phyloP scores from a whole-genome alignment of 1,140 invertebrate species.

The Drusus annulatus region DNA sequence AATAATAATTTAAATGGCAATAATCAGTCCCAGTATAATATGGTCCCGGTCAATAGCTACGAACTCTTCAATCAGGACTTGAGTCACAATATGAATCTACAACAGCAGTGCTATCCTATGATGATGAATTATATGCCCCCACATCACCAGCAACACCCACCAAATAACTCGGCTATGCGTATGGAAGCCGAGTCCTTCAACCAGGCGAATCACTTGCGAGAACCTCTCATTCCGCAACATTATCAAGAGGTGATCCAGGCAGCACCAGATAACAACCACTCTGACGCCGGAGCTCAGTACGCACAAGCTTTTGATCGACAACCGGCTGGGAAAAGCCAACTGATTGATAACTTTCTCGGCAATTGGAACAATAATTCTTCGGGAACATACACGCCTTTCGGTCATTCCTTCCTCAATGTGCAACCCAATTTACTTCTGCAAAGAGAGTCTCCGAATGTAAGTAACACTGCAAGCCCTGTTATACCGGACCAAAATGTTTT shows the following conservation, averaged over 20 bases:
- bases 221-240: conserved; percentile 62
- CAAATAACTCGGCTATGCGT: conserved; percentile 59
- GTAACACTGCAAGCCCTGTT: not conserved
- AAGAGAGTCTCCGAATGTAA: conserved; percentile 47
- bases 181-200: conserved; percentile 53
- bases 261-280: not conserved
- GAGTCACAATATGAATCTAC: conserved; percentile 34
- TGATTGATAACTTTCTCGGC: conserved; percentile 80
- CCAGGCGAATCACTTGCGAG: conserved; percentile 61
- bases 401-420: conserved; percentile 67
- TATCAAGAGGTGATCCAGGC: not conserved
- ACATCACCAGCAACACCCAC: conserved; percentile 54
- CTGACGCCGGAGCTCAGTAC: not conserved
- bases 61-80: conserved; percentile 66
- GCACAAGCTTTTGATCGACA: conserved; percentile 32
- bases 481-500: conserved; percentile 62
- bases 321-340: conserved; percentile 25
- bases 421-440: conserved; percentile 36
- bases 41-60: conserved; percentile 68
- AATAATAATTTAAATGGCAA: conserved; percentile 63
- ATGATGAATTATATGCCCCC: conserved; percentile 40
- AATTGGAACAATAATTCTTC: conserved; percentile 87
- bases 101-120: conserved; percentile 34
- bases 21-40: conserved; percentile 63
- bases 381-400: conserved; percentile 87